Base-by-base conservation (phyloP, 1,140 invertebrate genomes). In the Drosophila tsacasi region DNA sequence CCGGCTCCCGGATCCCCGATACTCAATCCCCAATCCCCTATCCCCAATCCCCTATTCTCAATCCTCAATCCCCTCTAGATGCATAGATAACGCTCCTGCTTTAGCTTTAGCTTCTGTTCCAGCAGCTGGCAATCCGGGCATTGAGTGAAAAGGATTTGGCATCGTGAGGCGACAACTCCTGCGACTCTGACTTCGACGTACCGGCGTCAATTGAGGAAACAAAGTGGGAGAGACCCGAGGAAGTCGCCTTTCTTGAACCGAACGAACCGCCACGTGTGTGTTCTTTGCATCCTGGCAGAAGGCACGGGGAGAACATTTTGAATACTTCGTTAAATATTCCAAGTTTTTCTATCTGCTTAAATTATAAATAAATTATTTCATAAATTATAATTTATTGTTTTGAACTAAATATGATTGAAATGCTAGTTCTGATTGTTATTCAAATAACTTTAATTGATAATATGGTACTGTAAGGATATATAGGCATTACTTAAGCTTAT, bases 81-180 rank as follows among this genome's bases (percentile, higher is more conserved):
- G 63, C 74, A 84, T 67, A 84, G 84, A 89, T 89, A 89, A 89
- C 65, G 67, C 52, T 40, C 30, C 13, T 35, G 30, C 52, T 23
- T 35, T 39, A 5, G 35, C 21, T 37, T 23, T 35, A 37, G 52
- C 37, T 42, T 27, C 62, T 59, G 54, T 37, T 64, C 57, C 62
- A 23, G 52, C 32, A 19, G 8, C 19, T 44, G 60, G 39, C 72
- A 75, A 50, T 49, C 69, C 69, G 19, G 30, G 67, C 59, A 74
- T 79, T 85, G 78, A 84, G 80, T 81, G 83, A 82, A 85, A 85
- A 81, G 79, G 83, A 84, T 85, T 84, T 81, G 61, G 65, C 52
- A 71, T 35, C 69, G 66, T 73, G 32, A 54, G 64, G 62, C 46
- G 66, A 68, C 66, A 57, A 57, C 54, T 57, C 54, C 54, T 42